Evolutionary conservation across 1,140 invertebrate genomes (phyloP).

Genomic region (Temnothorax longispinosus): DNA sequence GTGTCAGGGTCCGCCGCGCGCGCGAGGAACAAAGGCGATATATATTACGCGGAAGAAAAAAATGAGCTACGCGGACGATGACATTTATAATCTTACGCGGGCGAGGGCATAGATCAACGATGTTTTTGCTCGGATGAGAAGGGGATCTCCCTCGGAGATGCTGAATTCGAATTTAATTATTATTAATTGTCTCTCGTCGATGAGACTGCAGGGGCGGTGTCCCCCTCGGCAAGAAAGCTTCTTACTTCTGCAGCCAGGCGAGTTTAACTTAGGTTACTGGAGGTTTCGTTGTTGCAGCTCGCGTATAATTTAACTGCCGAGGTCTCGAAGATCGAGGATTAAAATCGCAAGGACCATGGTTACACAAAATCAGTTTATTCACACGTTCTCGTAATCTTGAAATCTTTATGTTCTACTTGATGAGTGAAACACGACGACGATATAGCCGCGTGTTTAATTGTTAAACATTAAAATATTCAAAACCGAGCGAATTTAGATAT

Average conservation of each 20-base stretch:
- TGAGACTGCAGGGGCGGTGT: conserved; percentile 1
- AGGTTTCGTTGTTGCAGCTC: neutral
- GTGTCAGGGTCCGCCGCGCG: conserved; percentile 63
- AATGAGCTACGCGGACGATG: conserved; percentile 62
- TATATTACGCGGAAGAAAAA: conserved; percentile 68
- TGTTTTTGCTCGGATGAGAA: conserved; percentile 80
- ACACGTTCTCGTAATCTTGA: neutral
- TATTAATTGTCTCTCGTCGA: conserved; percentile 78
- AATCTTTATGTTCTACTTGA: no score
- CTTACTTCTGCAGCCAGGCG: neutral
- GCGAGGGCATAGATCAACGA: conserved; percentile 78
- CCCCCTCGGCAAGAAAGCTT: neutral
- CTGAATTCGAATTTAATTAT: conserved; percentile 83
- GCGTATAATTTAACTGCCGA: neutral
- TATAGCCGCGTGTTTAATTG: no score
- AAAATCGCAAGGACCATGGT: neutral
- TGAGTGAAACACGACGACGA: no score
- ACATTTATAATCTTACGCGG: conserved; percentile 78
- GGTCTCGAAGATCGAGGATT: neutral
- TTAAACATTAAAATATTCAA: no score
- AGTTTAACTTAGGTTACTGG: neutral
- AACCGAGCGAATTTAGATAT: no score
- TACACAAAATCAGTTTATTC: neutral
- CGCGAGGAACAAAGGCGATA: conserved; percentile 70
- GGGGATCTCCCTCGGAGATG: conserved; percentile 71